Conservation (phyloP, 2,888 invertebrate species). For the Macrophya alboannulata region DNA sequence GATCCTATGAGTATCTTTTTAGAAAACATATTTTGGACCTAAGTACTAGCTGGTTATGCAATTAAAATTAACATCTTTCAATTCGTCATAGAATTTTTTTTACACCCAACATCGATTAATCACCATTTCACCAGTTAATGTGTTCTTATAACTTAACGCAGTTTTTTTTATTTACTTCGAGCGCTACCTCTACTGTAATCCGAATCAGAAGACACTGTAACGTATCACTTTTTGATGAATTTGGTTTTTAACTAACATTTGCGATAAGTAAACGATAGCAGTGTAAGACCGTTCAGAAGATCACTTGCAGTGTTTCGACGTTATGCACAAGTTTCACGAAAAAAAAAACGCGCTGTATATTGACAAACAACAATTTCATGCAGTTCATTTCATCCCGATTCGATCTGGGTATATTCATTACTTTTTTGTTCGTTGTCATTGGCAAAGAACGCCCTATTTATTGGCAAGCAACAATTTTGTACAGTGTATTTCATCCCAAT, state of each 20-base stretch:
- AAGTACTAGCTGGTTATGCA: background rate
- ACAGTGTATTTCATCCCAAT: no score
- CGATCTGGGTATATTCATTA: no score
- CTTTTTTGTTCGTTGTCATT: no score
- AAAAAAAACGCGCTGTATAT: no score
- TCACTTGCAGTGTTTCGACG: background rate
- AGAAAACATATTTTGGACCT: background rate
- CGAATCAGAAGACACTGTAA: background rate
- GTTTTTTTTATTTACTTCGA: background rate
- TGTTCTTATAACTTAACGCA: background rate
- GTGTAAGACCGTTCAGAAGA: background rate
- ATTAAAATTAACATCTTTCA: conserved; percentile 4
- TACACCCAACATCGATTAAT: background rate
- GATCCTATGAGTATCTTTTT: background rate
- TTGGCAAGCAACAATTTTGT: no score
- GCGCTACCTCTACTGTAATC: background rate
- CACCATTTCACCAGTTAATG: conserved; percentile 14
- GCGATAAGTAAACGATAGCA: background rate
- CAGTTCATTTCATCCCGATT: no score
- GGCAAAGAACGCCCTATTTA: no score
- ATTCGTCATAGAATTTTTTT: background rate
- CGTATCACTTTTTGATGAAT: background rate
- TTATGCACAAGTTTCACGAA: no score
- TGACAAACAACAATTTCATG: no score
- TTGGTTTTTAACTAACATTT: background rate